A percentile compares a stretch with the other conserved stretches of the same genome.
Evolutionary conservation across 2,113 vertebrate species (phyloP).

Genomic region (Synodontis membranacea): DNA sequence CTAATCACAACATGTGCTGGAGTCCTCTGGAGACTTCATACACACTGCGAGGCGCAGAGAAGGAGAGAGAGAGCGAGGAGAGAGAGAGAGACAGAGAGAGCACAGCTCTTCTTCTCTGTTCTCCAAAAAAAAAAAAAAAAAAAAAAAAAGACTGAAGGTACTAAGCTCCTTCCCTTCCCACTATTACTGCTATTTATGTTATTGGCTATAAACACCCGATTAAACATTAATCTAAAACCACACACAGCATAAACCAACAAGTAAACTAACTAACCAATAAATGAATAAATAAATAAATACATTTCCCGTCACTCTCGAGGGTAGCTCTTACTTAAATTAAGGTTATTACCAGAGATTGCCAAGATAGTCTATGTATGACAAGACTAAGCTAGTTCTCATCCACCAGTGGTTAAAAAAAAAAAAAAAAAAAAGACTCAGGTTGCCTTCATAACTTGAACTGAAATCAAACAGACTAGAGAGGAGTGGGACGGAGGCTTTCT

Average conservation of each 20-base stretch:
- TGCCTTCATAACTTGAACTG: not conserved
- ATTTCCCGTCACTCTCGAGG: not conserved
- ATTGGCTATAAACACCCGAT: not conserved
- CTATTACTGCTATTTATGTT: not conserved
- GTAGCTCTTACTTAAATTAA: not conserved
- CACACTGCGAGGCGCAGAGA: constrained; percentile 1
- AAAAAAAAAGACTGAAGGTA: not conserved
- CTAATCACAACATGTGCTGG: constrained; percentile 72
- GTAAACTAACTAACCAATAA: too few relatives aligned
- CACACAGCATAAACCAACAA: too few relatives aligned
- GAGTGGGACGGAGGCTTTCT: constrained; percentile 20
- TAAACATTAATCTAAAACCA: not conserved
- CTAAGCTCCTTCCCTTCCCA: not conserved
- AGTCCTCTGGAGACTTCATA: constrained; percentile 44
- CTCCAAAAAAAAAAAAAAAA: too few relatives aligned
- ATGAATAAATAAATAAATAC: too few relatives aligned
- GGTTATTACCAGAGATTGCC: not conserved
- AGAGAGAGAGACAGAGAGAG: too few relatives aligned
- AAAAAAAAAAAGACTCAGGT: not conserved
- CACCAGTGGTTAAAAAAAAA: too few relatives aligned
- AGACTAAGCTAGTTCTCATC: not conserved
- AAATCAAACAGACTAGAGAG: not conserved
- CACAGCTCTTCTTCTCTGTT: not conserved
- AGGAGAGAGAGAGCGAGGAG: too few relatives aligned
- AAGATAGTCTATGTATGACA: not conserved